Evolutionary conservation across 64 coral and sea anemone genomes (phyloP).

Genomic region (Montipora cactus): DNA sequence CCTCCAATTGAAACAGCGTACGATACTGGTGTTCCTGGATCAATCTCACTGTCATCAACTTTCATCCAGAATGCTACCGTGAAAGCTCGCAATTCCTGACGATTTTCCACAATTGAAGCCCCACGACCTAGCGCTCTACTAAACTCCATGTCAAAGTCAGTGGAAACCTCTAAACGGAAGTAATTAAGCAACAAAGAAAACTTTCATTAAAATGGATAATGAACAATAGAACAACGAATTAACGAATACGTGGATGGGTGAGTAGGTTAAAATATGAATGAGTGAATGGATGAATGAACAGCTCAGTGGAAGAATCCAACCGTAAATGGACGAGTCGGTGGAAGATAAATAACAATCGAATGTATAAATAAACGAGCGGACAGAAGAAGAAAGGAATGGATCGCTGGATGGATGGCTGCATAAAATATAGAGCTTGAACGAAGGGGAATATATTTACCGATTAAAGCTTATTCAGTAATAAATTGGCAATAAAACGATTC

Average conservation of each 20-base stretch:
- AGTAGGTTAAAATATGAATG: not conserved
- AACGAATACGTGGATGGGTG: no score
- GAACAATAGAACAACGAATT: no score
- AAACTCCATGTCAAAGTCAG: constrained; percentile 89
- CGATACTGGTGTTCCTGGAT: constrained; percentile 91
- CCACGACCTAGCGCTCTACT: constrained; percentile 73
- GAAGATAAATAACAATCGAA: no score
- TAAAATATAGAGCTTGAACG: no score
- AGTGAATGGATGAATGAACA: not conserved
- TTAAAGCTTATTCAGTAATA: no score
- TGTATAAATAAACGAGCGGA: not conserved
- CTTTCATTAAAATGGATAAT: not conserved
- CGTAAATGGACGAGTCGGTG: no score
- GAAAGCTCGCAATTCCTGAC: constrained; percentile 82
- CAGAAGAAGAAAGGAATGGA: not conserved
- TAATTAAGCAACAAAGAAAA: not conserved
- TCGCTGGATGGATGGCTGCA: not conserved
- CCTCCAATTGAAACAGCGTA: constrained; percentile 77
- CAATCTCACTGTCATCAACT: constrained; percentile 22
- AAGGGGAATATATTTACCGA: no score
- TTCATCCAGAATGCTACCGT: constrained; percentile 97
- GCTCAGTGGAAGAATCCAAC: not conserved
- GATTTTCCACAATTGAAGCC: constrained; percentile 72
- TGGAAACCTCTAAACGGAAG: constrained; percentile 55
- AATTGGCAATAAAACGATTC: no score